Conservation (phyloP, 2,797 vertebrate genomes). For the Oreochromis mossambicus region DNA sequence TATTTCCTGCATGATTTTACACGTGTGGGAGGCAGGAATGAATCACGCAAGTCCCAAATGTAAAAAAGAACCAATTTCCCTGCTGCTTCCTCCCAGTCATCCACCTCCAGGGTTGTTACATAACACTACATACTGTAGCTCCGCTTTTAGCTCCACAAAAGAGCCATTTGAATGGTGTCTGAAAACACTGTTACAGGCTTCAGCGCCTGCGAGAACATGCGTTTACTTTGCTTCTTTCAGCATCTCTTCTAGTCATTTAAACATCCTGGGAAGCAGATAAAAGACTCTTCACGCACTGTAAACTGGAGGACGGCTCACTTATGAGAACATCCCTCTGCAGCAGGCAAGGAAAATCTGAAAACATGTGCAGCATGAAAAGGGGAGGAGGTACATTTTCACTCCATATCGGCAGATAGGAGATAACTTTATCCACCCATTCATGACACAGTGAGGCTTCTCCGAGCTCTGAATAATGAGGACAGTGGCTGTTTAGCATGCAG, state of each 20-base stretch:
- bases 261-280: slow-evolving; percentile 12
- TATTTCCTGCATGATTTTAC: slow-evolving; percentile 24
- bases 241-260: slow-evolving; percentile 2
- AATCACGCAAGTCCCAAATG: slow-evolving; percentile 13
- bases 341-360: background rate
- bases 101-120: slow-evolving; percentile 59
- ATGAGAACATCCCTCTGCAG: background rate
- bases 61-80: slow-evolving; percentile 25
- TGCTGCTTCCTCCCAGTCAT: slow-evolving; percentile 35
- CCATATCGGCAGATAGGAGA: slow-evolving; percentile 8
- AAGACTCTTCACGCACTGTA: background rate
- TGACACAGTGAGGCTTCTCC: background rate
- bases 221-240: slow-evolving; percentile 16
- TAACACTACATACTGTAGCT: slow-evolving; percentile 29
- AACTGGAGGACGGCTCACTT: background rate
- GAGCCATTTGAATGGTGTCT: slow-evolving; percentile 26
- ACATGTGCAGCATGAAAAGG: background rate
- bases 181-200: slow-evolving; percentile 35
- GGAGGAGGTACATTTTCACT: slow-evolving; percentile 1
- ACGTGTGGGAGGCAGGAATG: slow-evolving; percentile 35
- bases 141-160: slow-evolving; percentile 54
- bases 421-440: background rate
- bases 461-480: background rate
- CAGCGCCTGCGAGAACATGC: slow-evolving; percentile 10
- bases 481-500: background rate